A percentile compares a stretch with the other conserved stretches of the same genome.
These are phyloP conservation scores for Brachyptera risi DNA, from an alignment of 2,888 invertebrate species.

Conservation along the genomic window DNA sequence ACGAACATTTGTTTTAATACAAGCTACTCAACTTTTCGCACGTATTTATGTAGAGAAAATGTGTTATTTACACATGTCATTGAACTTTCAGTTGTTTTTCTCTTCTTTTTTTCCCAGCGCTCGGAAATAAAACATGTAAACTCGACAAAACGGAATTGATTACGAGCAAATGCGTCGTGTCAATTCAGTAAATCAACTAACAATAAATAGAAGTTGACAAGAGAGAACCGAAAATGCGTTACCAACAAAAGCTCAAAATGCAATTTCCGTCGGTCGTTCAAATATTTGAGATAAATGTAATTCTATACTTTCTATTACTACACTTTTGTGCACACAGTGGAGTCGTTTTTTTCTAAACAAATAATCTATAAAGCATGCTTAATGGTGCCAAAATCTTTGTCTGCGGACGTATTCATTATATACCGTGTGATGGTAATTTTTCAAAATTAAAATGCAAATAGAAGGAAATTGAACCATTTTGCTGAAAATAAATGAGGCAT, in stretches of 20 bases:
- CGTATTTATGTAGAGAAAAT: too few species aligned
- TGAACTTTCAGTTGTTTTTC: neutral
- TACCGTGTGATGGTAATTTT: too few species aligned
- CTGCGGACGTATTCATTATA: too few species aligned
- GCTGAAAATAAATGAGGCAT: too few species aligned
- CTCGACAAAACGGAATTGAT: neutral
- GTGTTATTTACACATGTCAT: neutral
- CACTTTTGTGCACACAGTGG: too few species aligned
- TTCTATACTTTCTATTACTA: too few species aligned
- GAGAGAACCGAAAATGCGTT: neutral
- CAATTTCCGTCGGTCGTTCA: neutral
- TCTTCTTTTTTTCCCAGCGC: neutral
- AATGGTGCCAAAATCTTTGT: too few species aligned
- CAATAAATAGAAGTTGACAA: neutral
- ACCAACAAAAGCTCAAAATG: neutral
- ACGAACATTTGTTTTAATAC: neutral
- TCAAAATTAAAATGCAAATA: too few species aligned
- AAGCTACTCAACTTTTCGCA: neutral
- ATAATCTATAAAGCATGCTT: too few species aligned
- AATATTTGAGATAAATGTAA: too few species aligned
- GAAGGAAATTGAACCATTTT: too few species aligned
- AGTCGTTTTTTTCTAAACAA: too few species aligned
- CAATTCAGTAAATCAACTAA: conserved; percentile 3
- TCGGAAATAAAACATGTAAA: neutral
- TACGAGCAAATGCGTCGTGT: conserved; percentile 4